Percentiles rank a stretch among this genome's conserved stretches.
Evolutionary conservation across 2,113 vertebrate species (phyloP).

Genomic region (Candoia aspera): DNA sequence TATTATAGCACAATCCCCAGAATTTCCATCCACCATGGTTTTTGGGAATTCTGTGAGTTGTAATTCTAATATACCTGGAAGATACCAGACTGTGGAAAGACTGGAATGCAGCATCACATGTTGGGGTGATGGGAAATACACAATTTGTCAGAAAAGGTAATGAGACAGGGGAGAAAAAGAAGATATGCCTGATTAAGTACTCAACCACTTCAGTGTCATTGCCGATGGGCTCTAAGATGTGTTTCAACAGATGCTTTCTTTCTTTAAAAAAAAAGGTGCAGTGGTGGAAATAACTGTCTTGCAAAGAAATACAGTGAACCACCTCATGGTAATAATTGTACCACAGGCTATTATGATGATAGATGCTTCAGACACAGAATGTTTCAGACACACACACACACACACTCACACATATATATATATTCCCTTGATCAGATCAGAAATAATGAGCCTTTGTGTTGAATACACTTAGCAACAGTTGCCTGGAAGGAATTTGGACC

Average conservation of each 20-base stretch:
- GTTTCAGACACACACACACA: no score
- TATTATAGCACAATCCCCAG: background rate
- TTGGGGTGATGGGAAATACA: background rate
- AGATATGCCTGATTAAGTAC: conserved; percentile 8
- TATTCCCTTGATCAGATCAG: conserved; percentile 36
- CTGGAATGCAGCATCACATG: background rate
- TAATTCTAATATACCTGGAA: background rate
- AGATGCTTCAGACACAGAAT: background rate
- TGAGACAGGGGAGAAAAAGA: background rate
- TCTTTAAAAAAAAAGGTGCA: background rate
- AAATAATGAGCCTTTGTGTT: conserved; percentile 48
- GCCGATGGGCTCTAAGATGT: background rate
- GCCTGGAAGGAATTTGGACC: conserved; percentile 54
- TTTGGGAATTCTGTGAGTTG: background rate
- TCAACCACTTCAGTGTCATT: background rate
- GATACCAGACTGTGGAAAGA: background rate
- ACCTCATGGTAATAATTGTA: background rate
- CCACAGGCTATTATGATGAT: background rate
- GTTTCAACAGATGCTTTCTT: background rate
- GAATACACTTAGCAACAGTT: conserved; percentile 58
- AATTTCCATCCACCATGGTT: background rate
- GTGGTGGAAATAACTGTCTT: conserved; percentile 14
- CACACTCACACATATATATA: no score
- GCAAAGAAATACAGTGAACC: background rate
- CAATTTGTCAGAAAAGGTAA: conserved; percentile 8